Evolutionary conservation across 2,888 invertebrate genomes (phyloP), one percentile per base, ranked within the genome.

Genomic region (Drosophila parthenogenetica): DNA sequence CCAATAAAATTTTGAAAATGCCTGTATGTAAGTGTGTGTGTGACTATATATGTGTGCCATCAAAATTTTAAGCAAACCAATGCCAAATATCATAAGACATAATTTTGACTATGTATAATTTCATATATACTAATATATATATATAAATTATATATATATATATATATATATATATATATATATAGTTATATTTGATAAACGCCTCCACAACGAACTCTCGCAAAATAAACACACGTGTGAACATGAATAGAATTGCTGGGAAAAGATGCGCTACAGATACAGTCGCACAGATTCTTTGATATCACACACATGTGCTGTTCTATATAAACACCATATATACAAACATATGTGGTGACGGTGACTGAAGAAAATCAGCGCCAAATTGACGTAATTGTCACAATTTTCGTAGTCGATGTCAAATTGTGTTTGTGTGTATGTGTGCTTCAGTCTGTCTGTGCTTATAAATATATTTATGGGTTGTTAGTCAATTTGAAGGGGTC

Each of bases 221-320:
- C 77, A 72, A 85, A 77, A 85, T 85, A 83, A 83, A 82, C 82
- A 87, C 86, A 87, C 88, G 82, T 83, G 88, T 74, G 80, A 87
- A 72, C 68, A 82, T 66, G 80, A 86, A 74, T 72, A 69, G 71
- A 85, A 72, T 69, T 43, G 68, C 66, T 69, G 77, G 69, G 73
- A 79, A 73, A 65, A 87, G 88, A 87, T 83, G 77, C 48, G 72
- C 74, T 69, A 62, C 82, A 81, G 73, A 85, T 69, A 79, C 64
- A 69, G 49, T 57, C 43, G 13, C 29, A 66, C 53, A 63, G 10
- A 60, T 42, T 66, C 50, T 66, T 25, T 40, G 25, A 59, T 19
- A 55, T 62, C 35, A 32, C 32, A 32, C 32, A 32, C 10, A 32
- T 32, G 11, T 32, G 32, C 11, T 11, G 11, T 32, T 32, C 11